phyloP scores from a whole-genome alignment of 2,113 vertebrate genomes.

The Chrysochloris asiatica region DNA sequence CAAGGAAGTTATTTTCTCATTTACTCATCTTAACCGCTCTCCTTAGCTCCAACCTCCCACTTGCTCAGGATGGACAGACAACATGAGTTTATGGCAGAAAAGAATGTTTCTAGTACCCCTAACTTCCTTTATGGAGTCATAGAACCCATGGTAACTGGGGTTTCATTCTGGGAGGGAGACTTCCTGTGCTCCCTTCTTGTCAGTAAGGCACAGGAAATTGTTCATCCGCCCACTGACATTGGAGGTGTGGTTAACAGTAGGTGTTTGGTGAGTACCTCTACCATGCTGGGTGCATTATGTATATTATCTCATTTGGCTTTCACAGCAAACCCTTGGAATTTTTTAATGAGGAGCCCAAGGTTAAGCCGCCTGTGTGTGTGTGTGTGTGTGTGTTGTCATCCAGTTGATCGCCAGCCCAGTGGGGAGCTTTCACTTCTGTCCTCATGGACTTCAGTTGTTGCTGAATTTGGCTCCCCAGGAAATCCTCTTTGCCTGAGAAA shows the following conservation, averaged over 20 bases:
- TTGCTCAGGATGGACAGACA: not conserved
- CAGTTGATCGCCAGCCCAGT: accelerated
- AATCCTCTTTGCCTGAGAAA: not conserved
- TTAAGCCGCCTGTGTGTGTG: accelerated
- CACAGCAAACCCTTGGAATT: not conserved
- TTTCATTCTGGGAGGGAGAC: not conserved
- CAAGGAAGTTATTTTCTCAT: not conserved
- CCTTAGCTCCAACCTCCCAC: not conserved
- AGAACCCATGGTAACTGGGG: not conserved
- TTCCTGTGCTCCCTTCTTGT: not conserved
- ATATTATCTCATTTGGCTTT: not conserved
- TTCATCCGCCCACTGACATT: not conserved
- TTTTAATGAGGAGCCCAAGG: not conserved
- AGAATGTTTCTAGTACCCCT: not conserved
- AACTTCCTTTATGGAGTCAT: accelerated
- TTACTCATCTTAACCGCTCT: not conserved
- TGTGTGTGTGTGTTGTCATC: accelerated
- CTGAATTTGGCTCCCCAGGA: not conserved
- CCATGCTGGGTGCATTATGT: not conserved
- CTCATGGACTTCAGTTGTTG: not conserved
- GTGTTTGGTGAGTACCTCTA: not conserved
- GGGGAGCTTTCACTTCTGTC: not conserved
- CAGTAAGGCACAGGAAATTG: not conserved
- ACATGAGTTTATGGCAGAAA: not conserved
- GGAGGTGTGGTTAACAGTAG: accelerated